A percentile compares a stretch with the other conserved stretches of the same genome.
Conservation (phyloP, 2,113 vertebrate genomes). For the Pontoporia blainvillei region DNA sequence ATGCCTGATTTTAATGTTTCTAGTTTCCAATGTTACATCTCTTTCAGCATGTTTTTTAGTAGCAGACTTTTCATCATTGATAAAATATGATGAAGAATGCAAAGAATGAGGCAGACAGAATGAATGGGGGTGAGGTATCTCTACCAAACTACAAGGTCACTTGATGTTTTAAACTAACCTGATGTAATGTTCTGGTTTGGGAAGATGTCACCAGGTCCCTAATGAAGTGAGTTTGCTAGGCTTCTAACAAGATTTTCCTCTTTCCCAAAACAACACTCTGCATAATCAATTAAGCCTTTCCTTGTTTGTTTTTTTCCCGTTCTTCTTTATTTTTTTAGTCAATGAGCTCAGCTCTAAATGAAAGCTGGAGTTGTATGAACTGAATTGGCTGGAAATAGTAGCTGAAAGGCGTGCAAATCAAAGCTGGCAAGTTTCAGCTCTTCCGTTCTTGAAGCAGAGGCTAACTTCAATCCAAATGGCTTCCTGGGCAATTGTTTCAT, state of each 20-base stretch:
- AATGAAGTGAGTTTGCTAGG: conserved; percentile 65
- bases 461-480: conserved; percentile 60
- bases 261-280: conserved; percentile 72
- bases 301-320: neutral
- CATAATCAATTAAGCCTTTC: conserved; percentile 69
- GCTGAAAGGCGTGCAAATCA: conserved; percentile 72
- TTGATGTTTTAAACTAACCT: conserved; percentile 5
- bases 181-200: conserved; percentile 14
- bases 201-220: conserved; percentile 58
- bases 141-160: neutral
- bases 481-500: conserved; percentile 62
- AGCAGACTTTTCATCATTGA: neutral
- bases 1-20: neutral
- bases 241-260: conserved; percentile 67
- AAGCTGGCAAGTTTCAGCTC: conserved; percentile 63
- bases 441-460: conserved; percentile 66
- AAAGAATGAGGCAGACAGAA: neutral
- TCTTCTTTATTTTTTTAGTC: conserved; percentile 64
- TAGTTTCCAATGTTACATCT: neutral
- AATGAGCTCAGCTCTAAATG: conserved; percentile 66
- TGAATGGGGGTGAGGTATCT: neutral
- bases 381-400: conserved; percentile 62
- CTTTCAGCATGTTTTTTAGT: neutral
- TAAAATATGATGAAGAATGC: neutral
- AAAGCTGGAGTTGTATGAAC: conserved; percentile 71